Evolutionary conservation across 2,888 invertebrate genomes (phyloP), one percentile per base, ranked within the genome.

Genomic region (Phaonia tiefii): DNA sequence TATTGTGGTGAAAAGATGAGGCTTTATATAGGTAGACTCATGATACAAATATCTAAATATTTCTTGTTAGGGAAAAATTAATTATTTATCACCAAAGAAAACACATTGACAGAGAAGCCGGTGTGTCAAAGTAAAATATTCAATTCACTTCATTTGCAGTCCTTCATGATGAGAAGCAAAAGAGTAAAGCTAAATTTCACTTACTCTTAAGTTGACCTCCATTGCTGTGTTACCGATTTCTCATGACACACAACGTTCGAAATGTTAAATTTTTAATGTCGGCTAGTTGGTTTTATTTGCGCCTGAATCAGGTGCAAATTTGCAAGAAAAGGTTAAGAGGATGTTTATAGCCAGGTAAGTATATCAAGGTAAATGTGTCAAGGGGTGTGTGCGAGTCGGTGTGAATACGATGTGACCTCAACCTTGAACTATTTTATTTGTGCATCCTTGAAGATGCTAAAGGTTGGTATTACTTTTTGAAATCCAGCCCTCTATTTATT

Each of bases 211-310:
- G n/a, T n/a, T n/a, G n/a, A n/a, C n/a, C n/a, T n/a, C n/a, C n/a
- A n/a, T n/a, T n/a, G n/a, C n/a, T n/a, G n/a, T n/a, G n/a, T n/a
- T n/a, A n/a, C n/a, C n/a, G n/a, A n/a, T n/a, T n/a, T n/a, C n/a
- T n/a, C n/a, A n/a, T n/a, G n/a, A n/a, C n/a, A n/a, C n/a, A n/a
- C 13, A 11, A 44, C 25, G 65, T 77, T 77, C n/a, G 58, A 49
- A 67, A 77, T 60, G 25, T 77, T 72, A 37, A 72, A 77, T 72
- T 72, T 72, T 77, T 77, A 77, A 77, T 77, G 71, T 60, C 66
- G 72, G 72, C 58, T 67, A 67, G 72, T 72, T 72, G 66, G 66
- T 72, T 65, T 71, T 37, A 42, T 49, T 39, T 69, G 66, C 58
- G 17, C 13, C 71, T 46, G 17, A 22, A 22, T 11, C 39, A 11